These are phyloP conservation scores for Falco naumanni DNA, from an alignment of 2,797 vertebrate species.

Conservation along the genomic window DNA sequence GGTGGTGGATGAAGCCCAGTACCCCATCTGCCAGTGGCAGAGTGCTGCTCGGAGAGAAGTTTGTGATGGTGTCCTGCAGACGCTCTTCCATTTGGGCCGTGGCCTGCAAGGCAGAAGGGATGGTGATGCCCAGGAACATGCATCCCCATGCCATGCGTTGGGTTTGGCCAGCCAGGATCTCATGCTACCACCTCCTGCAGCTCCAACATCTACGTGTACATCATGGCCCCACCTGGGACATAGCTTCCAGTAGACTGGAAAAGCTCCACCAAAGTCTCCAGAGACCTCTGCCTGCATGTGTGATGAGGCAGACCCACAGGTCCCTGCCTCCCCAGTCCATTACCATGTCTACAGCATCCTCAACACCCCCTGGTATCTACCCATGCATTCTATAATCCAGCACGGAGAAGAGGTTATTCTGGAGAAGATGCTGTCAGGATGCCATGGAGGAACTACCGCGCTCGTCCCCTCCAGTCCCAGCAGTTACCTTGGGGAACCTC, in stretches of 20 bases:
- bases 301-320: neutral
- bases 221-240: neutral
- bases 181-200: neutral
- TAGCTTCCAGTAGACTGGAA: neutral
- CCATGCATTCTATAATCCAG: neutral
- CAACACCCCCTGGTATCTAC: neutral
- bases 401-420: neutral
- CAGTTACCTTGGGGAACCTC: constrained; percentile 93
- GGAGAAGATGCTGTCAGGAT: neutral
- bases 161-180: neutral
- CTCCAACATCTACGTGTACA: neutral
- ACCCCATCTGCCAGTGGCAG: constrained; percentile 93
- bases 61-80: constrained; percentile 88
- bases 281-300: neutral
- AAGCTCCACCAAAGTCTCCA: neutral
- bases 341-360: neutral
- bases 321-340: neutral
- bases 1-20: constrained; percentile 98
- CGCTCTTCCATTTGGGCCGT: constrained; percentile 98
- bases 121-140: rapidly evolving
- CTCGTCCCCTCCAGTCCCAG: neutral
- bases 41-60: constrained; percentile 84
- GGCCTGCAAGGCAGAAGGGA: constrained; percentile 78
- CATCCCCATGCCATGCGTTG: rapidly evolving
- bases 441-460: rapidly evolving